These are phyloP conservation scores for Quadroppia sp. DNA, from an alignment of 2,888 invertebrate genomes.

Conservation along the genomic window DNA sequence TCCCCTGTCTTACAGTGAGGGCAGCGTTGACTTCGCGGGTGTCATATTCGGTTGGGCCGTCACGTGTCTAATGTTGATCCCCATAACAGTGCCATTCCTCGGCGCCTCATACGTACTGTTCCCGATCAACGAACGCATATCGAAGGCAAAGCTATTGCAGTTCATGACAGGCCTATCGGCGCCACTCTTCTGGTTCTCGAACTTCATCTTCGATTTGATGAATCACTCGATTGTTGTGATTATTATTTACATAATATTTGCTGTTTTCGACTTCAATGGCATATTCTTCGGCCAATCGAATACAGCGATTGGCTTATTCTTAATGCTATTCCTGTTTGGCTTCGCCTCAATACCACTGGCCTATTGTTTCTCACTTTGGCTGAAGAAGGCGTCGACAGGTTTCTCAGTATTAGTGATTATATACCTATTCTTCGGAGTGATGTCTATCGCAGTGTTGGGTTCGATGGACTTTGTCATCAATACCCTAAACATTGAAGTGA, in stretches of 20 bases:
- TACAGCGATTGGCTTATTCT: slow-evolving; percentile 44
- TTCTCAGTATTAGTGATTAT: slow-evolving; percentile 44
- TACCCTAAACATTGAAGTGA: not conserved
- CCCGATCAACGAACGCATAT: slow-evolving; percentile 43
- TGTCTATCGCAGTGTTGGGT: slow-evolving; percentile 3
- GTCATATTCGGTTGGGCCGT: slow-evolving; percentile 23
- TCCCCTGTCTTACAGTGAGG: not conserved
- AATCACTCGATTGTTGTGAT: slow-evolving; percentile 23
- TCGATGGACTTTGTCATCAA: slow-evolving; percentile 23
- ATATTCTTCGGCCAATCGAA: slow-evolving; percentile 30
- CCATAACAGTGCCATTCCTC: slow-evolving; percentile 44
- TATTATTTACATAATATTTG: slow-evolving; percentile 38
- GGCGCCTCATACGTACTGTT: slow-evolving; percentile 44
- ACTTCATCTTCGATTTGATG: slow-evolving; percentile 42
- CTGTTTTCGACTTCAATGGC: slow-evolving; percentile 24
- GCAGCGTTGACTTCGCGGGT: not conserved
- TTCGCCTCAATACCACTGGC: slow-evolving; percentile 47
- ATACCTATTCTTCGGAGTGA: slow-evolving; percentile 41
- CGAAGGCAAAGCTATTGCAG: slow-evolving; percentile 44
- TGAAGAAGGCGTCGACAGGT: slow-evolving; percentile 45
- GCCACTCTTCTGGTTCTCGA: slow-evolving; percentile 38
- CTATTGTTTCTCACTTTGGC: slow-evolving; percentile 45
- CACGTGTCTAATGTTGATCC: slow-evolving; percentile 34
- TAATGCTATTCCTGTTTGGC: slow-evolving; percentile 45
- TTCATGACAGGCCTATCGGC: slow-evolving; percentile 43